Conservation (phyloP, 1,140 invertebrate species). For the Dryas iulia region DNA sequence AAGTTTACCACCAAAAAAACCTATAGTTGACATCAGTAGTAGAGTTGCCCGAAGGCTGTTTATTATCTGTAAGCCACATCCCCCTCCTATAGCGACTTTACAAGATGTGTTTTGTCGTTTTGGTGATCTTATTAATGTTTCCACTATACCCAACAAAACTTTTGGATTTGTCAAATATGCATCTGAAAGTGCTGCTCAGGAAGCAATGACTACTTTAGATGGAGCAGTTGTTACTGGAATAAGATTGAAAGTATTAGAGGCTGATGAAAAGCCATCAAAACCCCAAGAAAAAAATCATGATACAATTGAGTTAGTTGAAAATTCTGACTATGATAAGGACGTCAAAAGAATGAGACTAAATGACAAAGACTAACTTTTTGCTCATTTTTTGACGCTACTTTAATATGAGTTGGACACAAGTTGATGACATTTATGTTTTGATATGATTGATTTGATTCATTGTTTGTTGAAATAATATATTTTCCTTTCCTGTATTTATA, state of each 20-base stretch:
- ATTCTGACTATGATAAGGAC: conserved; percentile 47
- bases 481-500: conserved; percentile 4
- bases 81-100: conserved; percentile 89
- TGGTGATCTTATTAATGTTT: conserved; percentile 95
- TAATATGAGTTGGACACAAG: conserved; percentile 18
- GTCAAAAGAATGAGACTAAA: conserved; percentile 59
- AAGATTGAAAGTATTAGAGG: conserved; percentile 92
- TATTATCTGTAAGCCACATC: conserved; percentile 90
- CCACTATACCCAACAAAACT: conserved; percentile 92
- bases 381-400: conserved; percentile 15
- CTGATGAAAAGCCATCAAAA: conserved; percentile 84
- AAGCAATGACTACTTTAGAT: conserved; percentile 87
- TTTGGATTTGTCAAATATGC: conserved; percentile 96
- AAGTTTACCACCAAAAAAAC: conserved; percentile 86
- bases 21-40: conserved; percentile 82
- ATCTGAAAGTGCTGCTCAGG: conserved; percentile 86
- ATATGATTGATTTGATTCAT: too few species aligned
- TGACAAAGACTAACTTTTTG: conserved; percentile 34
- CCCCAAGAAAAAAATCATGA: conserved; percentile 41
- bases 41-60: conserved; percentile 78
- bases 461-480: neutral
- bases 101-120: conserved; percentile 95
- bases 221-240: conserved; percentile 91
- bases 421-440: neutral
- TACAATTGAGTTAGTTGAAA: conserved; percentile 34